Base-by-base conservation (phyloP, 64 coral and sea anemone species). In the Anthopleura sola region DNA sequence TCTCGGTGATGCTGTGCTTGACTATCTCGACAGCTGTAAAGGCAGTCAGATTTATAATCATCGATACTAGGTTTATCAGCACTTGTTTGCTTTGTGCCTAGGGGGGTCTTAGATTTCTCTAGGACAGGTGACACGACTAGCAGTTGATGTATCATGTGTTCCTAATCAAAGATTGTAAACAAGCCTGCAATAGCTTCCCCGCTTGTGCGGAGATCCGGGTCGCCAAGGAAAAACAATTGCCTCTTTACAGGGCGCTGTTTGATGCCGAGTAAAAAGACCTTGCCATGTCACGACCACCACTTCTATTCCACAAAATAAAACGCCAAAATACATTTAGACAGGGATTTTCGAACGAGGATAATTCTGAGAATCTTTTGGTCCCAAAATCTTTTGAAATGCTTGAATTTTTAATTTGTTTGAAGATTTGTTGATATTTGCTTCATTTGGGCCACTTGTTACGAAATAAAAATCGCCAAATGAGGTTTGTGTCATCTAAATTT, bases 371-470 rank as follows among this genome's bases (percentile, higher is more conserved):
- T 38, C 24, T 6, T 46, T 44, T 18, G 19, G 24, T 38, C 20
- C 38, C 3, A 19, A 44, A 44, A 79, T n/a, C 37, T 33, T 79
- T 48, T 84, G 37, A 89, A 83, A 82, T 51, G 60, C 46, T 36
- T 54, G 18, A 49, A 83, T 55, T 85, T 87, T 85, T 90, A 84
- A 90, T 76, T 90, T 40, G 50, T 90, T 84, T 84, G 20, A 12
- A n/a, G 76, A 50, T 56, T 33, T 85, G 82, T 90, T 90, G 88
- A 85, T 84, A 36, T 78, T 56, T 84, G 88, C 64, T 90, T 90
- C 81, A 90, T 90, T 84, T 84, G 75, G 75, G 51, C 46, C 64
- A 75, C 29, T 78, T 90, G 80, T 85, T 57, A 55, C 49, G 68
- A 83, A 55, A 77, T 76, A 84, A 77, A 84, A 78, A 34, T 68